Evolutionary conservation across 2,797 vertebrate species (phyloP).

Genomic region (Pseudochaenichthys georgianus): DNA sequence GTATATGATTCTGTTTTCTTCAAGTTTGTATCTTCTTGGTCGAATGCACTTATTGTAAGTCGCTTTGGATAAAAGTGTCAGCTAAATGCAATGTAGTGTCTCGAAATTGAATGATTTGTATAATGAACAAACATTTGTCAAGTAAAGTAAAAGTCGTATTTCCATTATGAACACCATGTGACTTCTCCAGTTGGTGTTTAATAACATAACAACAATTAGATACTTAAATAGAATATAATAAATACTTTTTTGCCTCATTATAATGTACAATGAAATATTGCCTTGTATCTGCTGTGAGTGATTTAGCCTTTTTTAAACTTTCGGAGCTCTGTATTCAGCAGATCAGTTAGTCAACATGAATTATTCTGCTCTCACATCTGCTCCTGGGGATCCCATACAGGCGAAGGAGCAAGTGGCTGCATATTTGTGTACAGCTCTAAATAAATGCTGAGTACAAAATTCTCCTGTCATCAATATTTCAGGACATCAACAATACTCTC

Average conservation of each 20-base stretch:
- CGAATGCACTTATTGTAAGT: no score
- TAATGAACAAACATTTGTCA: background rate
- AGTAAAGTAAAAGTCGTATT: background rate
- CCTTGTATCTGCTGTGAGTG: background rate
- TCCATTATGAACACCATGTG: background rate
- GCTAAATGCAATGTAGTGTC: no score
- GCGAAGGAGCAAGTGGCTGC: conserved; percentile 5
- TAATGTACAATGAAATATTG: background rate
- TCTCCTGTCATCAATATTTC: conserved; percentile 49
- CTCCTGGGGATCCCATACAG: conserved; percentile 28
- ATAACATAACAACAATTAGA: background rate
- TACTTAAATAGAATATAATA: background rate
- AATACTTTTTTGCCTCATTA: background rate
- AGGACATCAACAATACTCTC: conserved; percentile 30
- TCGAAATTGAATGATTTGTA: background rate
- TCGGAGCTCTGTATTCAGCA: conserved; percentile 19
- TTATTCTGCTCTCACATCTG: conserved; percentile 51
- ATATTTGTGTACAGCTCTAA: conserved; percentile 30
- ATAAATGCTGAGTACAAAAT: conserved; percentile 43
- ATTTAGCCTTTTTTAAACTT: conserved; percentile 26
- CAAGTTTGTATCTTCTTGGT: no score
- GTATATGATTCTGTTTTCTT: no score
- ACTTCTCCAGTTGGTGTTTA: background rate
- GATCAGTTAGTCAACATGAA: conserved; percentile 39
- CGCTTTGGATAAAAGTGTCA: no score